phyloP scores from a whole-genome alignment of 37 sponge, comb jelly and placozoan genomes.

The Hormiphora californensis region DNA sequence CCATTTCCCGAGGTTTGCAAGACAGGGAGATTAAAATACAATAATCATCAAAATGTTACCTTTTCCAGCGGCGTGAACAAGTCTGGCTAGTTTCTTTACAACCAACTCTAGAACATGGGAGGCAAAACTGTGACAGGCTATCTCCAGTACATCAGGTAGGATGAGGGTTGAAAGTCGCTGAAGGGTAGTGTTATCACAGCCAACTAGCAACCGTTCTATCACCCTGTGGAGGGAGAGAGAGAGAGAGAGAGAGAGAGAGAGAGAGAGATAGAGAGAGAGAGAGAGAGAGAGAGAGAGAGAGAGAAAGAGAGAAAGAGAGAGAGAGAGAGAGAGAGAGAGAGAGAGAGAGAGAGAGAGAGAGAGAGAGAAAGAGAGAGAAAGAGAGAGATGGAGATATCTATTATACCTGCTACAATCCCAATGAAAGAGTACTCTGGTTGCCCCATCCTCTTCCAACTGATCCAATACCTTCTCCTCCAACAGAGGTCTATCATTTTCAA shows the following conservation, averaged over 20 bases:
- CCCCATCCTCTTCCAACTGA: neutral
- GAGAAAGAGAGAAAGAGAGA: neutral
- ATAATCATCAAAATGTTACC: neutral
- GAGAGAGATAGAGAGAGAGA: neutral
- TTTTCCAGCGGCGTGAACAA: neutral
- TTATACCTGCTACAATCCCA: constrained; percentile 46
- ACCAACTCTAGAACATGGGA: constrained; percentile 36
- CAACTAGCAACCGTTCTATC: constrained; percentile 7
- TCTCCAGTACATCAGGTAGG: neutral
- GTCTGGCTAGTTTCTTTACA: constrained; percentile 31
- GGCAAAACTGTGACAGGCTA: constrained; percentile 45
- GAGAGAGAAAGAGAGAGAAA: neutral
- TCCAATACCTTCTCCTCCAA: constrained; percentile 38
- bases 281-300: neutral
- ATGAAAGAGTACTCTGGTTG: neutral
- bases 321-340: neutral
- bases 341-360: neutral
- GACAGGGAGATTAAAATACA: neutral
- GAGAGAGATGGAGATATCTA: neutral
- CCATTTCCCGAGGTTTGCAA: neutral
- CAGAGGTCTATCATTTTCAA: constrained; percentile 24
- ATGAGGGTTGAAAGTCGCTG: neutral
- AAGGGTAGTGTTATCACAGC: neutral
- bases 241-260: neutral
- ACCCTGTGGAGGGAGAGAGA: neutral